Base-by-base conservation (phyloP, 2,888 invertebrate genomes). In the Allacma fusca region DNA sequence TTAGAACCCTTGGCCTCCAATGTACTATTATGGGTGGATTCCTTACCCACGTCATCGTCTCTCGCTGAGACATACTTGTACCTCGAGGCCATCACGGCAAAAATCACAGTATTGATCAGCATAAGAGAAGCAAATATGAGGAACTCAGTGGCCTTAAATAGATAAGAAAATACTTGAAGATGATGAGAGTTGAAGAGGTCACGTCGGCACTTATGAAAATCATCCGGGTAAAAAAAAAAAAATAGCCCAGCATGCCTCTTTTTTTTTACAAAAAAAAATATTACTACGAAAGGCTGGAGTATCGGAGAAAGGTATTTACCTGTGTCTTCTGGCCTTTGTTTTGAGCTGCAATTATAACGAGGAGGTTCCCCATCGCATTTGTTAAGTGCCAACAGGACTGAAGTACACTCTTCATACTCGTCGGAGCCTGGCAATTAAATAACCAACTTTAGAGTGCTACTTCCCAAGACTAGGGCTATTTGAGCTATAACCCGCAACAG, bases 91-190 rank as follows among this genome's bases (percentile, higher is more conserved):
- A 98, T 91, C 5, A 91, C 86, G 34, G 91, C 90, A 86, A 98
- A 97, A 59, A 96, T 88, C 0, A 93, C 80, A 89, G 96, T 94
- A 84, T 95, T 95, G 0, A 91, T 85, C 40, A 92, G 86, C 97
- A 98, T 97, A 40, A 97, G 87, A 0, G 89, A 92, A 71, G 95
- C 93, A 87, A 96, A 97, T 65, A 96, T 88, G 87, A 94, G 92
- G 87, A 96, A 95, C 86, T 96, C 95, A 79, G 91, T 90, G 77
- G 93, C 92, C 94, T 97, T 90, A 19, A 90, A 90, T 83, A 70
- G 75, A 19, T 7, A 79, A 81, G 76, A 34, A 13, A 68, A 34
- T 67, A 67, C n/a, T n/a, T n/a, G n/a, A n/a, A n/a, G n/a, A n/a
- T n/a, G n/a, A n/a, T n/a, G n/a, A n/a, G n/a, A n/a, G n/a, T n/a